phyloP scores from a whole-genome alignment of 2,888 invertebrate species.

The Chrysodeixis includens region DNA sequence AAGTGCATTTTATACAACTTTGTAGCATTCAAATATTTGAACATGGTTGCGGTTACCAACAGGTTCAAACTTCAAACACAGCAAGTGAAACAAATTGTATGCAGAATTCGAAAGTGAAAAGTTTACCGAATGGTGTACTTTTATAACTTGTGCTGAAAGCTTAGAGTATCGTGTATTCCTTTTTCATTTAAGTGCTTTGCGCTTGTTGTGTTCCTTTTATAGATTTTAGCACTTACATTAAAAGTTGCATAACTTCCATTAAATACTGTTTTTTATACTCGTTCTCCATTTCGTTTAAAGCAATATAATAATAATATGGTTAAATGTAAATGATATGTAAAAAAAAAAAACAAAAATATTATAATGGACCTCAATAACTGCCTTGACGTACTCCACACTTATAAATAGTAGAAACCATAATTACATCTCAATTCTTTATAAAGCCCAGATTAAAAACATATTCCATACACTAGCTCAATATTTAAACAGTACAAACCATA shows the following conservation, averaged over 20 bases:
- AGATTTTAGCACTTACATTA: not conserved
- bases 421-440: too few relatives aligned
- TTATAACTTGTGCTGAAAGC: not conserved
- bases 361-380: not conserved
- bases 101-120: not conserved
- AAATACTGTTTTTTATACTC: not conserved
- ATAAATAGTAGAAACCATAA: too few relatives aligned
- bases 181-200: not conserved
- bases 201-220: not conserved
- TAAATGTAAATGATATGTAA: too few relatives aligned
- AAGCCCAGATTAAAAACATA: not conserved
- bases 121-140: not conserved
- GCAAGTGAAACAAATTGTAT: slow-evolving; percentile 1
- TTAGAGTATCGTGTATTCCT: not conserved
- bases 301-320: too few relatives aligned
- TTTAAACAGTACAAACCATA: not conserved
- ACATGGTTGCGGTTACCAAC: not conserved
- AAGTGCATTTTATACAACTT: not conserved
- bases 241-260: not conserved
- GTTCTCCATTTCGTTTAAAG: too few relatives aligned
- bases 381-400: not conserved
- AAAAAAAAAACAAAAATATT: not conserved
- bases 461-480: not conserved
- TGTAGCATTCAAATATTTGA: not conserved
- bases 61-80: not conserved